Base-by-base conservation (phyloP, 2,888 invertebrate genomes). In the Apocheima hispidaria region DNA sequence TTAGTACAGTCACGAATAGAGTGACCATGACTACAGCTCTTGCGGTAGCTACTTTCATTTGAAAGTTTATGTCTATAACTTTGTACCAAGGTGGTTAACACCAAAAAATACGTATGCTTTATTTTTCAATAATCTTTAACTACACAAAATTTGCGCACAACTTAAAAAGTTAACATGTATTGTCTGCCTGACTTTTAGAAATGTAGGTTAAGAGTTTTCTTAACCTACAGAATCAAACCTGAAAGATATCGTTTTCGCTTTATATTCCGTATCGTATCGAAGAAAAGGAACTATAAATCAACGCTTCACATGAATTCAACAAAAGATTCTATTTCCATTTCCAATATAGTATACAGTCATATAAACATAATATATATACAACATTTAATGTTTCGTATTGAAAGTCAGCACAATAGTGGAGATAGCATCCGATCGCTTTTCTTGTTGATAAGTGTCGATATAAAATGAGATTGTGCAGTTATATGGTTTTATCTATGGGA, bases 381-480 rank as follows among this genome's bases (percentile, higher is more conserved):
- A 48, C 30, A 18, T 57, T 44, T 58, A 63, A 63, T 57, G 44
- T 68, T 66, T 69, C 54, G 68, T 60, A 73, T 75, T 76, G 74
- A 70, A 72, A 71, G 71, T 70, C 65, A 70, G 65, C 66, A 73
- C 70, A 72, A 73, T 73, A 68, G 66, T 33, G 38, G 33, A 71
- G 78, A 78, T 77, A 71, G 38, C 52, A 73, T 76, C 69, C 52
- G 23, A 36, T 73, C 70, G 69, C 75, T 73, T 75, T 77, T 82
- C 83, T 78, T 66, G 72, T 73, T 77, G 78, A 83, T 85, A 74
- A 75, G 75, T 78, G 81, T 75, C 77, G 79, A 81, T 83, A 85
- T 83, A 84, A 81, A 87, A 83, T 79, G 77, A 77, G 83, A 64
- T 79, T 66, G 66, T 79, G 77, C 75, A 69, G 70, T 67, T 69